phyloP scores from a whole-genome alignment of 2,888 invertebrate genomes.

The Coecobrya sp. region DNA sequence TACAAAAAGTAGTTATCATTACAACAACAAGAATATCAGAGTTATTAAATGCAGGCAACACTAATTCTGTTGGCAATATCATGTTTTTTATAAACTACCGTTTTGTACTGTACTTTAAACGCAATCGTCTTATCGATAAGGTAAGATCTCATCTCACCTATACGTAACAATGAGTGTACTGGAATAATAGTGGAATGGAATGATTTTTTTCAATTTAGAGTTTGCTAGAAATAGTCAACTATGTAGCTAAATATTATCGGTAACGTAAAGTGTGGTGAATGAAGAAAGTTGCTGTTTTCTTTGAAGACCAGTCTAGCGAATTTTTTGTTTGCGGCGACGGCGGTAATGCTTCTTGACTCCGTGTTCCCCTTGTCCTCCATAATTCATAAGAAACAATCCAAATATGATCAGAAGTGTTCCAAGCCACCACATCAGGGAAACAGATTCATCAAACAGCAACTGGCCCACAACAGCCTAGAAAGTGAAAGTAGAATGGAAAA shows the following conservation, averaged over 20 bases:
- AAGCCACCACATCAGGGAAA: constrained; percentile 91
- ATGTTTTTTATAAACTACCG: no score
- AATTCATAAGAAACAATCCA: constrained; percentile 91
- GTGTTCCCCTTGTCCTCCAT: constrained; percentile 82
- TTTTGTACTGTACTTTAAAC: no score
- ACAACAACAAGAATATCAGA: neutral
- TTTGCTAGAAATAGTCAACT: neutral
- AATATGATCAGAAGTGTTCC: constrained; percentile 92
- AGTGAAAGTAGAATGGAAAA: neutral
- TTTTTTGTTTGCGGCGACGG: constrained; percentile 70
- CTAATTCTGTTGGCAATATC: no score
- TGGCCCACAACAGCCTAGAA: constrained; percentile 92
- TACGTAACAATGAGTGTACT: no score
- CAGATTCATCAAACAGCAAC: constrained; percentile 91
- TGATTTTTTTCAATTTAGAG: neutral
- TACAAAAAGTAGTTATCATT: neutral
- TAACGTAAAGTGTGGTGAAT: neutral
- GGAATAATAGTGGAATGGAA: neutral
- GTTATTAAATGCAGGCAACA: neutral
- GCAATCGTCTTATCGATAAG: no score
- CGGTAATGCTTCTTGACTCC: constrained; percentile 59
- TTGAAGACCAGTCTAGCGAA: constrained; percentile 40
- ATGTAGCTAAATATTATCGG: neutral
- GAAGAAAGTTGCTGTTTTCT: neutral
- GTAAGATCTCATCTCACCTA: no score